These are phyloP conservation scores for Equus quagga DNA, from an alignment of 2,113 vertebrate species.

Conservation along the genomic window DNA sequence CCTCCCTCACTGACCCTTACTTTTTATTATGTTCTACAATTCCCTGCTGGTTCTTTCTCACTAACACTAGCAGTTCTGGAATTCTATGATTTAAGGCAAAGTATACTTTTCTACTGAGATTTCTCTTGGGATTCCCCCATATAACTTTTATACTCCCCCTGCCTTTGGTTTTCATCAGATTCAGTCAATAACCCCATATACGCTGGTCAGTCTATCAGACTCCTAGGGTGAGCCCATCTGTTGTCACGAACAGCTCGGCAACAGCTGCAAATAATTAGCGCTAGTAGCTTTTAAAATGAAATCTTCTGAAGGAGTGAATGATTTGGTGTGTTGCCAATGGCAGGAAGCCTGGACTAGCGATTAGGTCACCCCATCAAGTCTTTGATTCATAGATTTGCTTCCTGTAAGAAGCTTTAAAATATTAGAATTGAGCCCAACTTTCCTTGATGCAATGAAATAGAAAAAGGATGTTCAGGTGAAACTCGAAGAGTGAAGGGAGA, in stretches of 20 bases:
- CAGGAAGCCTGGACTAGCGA: conserved; percentile 41
- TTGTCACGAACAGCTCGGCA: background rate
- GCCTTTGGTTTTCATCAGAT: background rate
- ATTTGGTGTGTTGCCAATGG: conserved; percentile 32
- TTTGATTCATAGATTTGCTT: conserved; percentile 75
- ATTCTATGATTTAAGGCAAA: conserved; percentile 26
- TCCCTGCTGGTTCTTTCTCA: background rate
- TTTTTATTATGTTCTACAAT: background rate
- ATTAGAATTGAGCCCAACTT: background rate
- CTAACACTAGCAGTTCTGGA: background rate
- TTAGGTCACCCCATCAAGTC: conserved; percentile 53
- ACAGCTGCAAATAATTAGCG: conserved; percentile 72
- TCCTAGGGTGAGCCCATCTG: background rate
- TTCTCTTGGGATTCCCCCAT: background rate
- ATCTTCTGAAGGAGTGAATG: conserved; percentile 47
- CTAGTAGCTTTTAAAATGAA: conserved; percentile 36
- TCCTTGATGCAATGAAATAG: conserved; percentile 64
- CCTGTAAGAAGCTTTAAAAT: conserved; percentile 64
- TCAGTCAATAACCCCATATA: background rate
- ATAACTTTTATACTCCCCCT: background rate
- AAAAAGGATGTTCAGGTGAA: conserved; percentile 57
- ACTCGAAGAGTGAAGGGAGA: conserved; percentile 41
- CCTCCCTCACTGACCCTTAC: background rate
- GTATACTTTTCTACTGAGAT: background rate
- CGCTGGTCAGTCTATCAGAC: background rate